These are phyloP conservation scores for Trogon surrucura DNA, from an alignment of 2,113 vertebrate genomes.

Conservation along the genomic window DNA sequence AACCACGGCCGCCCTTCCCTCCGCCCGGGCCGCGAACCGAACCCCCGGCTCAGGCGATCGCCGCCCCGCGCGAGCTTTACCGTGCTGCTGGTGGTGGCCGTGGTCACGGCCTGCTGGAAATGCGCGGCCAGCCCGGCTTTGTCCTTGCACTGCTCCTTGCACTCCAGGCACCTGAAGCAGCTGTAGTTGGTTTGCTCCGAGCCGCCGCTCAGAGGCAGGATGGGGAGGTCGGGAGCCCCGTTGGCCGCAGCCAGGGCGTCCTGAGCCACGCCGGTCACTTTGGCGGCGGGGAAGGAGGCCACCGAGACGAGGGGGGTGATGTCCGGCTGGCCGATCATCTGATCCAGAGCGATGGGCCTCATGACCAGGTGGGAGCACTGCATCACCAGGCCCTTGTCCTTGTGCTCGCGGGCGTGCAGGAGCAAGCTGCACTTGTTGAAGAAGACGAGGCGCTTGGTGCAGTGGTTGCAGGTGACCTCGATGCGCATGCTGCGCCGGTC, in stretches of 20 bases:
- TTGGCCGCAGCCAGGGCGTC: slow-evolving; percentile 39
- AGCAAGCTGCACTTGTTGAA: slow-evolving; percentile 98
- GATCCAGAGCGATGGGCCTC: slow-evolving; percentile 90
- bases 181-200: slow-evolving; percentile 73
- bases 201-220: slow-evolving; percentile 81
- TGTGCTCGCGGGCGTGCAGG: slow-evolving; percentile 94
- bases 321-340: slow-evolving; percentile 94
- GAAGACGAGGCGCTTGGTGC: slow-evolving; percentile 92
- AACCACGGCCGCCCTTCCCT: background rate
- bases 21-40: accelerated
- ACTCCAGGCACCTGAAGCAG: slow-evolving; percentile 89
- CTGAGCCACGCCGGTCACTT: slow-evolving; percentile 53
- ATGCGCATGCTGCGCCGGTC: slow-evolving; percentile 94
- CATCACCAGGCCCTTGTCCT: slow-evolving; percentile 96
- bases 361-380: slow-evolving; percentile 97
- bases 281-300: slow-evolving; percentile 59
- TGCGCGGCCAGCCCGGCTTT: slow-evolving; percentile 86
- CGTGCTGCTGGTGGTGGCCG: background rate
- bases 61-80: background rate
- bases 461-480: slow-evolving; percentile 98
- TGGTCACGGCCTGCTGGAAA: slow-evolving; percentile 84
- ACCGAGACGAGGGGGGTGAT: slow-evolving; percentile 70
- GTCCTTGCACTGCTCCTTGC: slow-evolving; percentile 86
- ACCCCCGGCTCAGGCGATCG: accelerated
- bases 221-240: slow-evolving; percentile 45